phyloP scores from a whole-genome alignment of 2,797 vertebrate genomes.

The Galaxias olidus region DNA sequence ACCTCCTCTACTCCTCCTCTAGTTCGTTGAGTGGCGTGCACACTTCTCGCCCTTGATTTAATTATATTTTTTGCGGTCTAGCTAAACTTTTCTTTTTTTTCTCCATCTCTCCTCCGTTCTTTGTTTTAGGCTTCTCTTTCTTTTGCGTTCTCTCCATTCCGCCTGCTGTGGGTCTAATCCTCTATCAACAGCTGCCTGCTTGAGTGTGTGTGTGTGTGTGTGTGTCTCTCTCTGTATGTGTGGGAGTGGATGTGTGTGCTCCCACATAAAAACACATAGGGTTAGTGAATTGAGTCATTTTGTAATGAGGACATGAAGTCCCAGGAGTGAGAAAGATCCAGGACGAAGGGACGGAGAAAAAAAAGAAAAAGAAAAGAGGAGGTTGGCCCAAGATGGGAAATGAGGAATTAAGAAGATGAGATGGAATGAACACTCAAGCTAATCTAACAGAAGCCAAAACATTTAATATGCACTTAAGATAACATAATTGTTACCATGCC shows the following conservation, averaged over 20 bases:
- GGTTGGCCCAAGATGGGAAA: constrained; percentile 25
- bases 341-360: constrained; percentile 1
- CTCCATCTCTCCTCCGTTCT: background rate
- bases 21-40: background rate
- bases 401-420: background rate
- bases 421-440: too few species aligned
- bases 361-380: constrained; percentile 29
- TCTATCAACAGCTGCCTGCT: constrained; percentile 11
- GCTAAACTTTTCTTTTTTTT: constrained; percentile 9
- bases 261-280: constrained; percentile 12
- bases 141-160: background rate
- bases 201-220: constrained; percentile 9
- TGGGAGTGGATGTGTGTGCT: constrained; percentile 1
- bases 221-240: background rate
- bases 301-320: constrained; percentile 42
- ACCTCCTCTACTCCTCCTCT: background rate
- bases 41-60: background rate
- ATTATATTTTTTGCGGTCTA: constrained; percentile 1
- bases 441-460: too few species aligned
- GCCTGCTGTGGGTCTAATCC: constrained; percentile 15
- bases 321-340: constrained; percentile 16
- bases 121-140: background rate
- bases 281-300: constrained; percentile 31
- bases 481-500: constrained; percentile 1
- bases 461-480: too few species aligned